phyloP scores from a whole-genome alignment of 2,797 vertebrate genomes.

The Anisognathus igniventris region DNA sequence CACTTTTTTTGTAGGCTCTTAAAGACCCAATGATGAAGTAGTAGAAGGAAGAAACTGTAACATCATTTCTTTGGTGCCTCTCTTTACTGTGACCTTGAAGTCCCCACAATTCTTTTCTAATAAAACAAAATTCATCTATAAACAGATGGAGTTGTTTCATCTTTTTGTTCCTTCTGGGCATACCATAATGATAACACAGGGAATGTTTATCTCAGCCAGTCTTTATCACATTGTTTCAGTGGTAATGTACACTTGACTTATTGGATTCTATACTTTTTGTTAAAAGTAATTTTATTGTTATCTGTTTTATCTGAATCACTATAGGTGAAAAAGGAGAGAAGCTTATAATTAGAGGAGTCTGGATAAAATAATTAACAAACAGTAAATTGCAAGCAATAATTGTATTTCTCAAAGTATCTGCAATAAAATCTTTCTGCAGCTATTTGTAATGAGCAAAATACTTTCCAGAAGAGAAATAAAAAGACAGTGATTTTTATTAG shows the following conservation, averaged over 20 bases:
- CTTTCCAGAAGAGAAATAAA: slow-evolving; percentile 1
- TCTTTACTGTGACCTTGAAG: not conserved
- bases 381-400: slow-evolving; percentile 28
- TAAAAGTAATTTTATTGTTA: slow-evolving; percentile 25
- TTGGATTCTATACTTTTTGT: not conserved
- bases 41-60: not conserved
- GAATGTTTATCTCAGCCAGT: slow-evolving; percentile 6
- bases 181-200: not conserved
- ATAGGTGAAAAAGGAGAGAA: not conserved
- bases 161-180: slow-evolving; percentile 2
- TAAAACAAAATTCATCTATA: not conserved
- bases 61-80: not conserved
- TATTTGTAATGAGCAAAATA: slow-evolving; percentile 21
- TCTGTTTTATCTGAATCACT: not conserved
- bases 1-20: not conserved
- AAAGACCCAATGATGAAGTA: not conserved
- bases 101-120: not conserved
- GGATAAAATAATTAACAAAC: slow-evolving; percentile 48
- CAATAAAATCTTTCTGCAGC: slow-evolving; percentile 2
- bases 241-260: slow-evolving; percentile 13
- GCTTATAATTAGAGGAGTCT: slow-evolving; percentile 26
- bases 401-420: not conserved
- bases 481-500: not conserved
- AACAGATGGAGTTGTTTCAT: slow-evolving; percentile 13
- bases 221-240: not conserved